Conservation (phyloP, 2,113 vertebrate genomes). For the Ciconia maguari region DNA sequence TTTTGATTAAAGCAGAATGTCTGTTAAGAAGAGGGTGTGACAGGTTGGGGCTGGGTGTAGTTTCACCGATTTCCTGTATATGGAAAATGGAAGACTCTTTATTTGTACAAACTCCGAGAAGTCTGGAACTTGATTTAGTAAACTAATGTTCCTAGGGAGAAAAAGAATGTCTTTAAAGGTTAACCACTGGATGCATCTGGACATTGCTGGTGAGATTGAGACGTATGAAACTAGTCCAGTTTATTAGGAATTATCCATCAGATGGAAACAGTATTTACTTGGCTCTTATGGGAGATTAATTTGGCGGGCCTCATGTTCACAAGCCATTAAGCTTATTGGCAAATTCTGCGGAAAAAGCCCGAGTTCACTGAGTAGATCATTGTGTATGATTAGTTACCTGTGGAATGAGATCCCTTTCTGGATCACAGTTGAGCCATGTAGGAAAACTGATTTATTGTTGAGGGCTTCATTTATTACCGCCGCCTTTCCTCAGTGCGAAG, state of each 20-base stretch:
- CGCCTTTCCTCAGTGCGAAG: not conserved
- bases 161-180: not conserved
- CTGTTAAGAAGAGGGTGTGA: not conserved
- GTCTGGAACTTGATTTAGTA: not conserved
- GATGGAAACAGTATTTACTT: not conserved
- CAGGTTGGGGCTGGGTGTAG: not conserved
- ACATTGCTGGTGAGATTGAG: not conserved
- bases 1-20: not conserved
- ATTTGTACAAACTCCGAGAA: not conserved
- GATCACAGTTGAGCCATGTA: not conserved
- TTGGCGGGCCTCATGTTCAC: not conserved
- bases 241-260: not conserved
- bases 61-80: not conserved
- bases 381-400: not conserved
- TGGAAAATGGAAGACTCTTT: not conserved
- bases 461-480: not conserved
- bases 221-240: not conserved
- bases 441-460: not conserved
- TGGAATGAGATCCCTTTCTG: not conserved
- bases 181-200: not conserved
- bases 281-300: not conserved
- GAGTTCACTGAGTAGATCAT: not conserved
- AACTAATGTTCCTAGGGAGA: not conserved
- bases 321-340: not conserved
- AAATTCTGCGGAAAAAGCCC: not conserved